Evolutionary conservation across 2,113 vertebrate genomes (phyloP).

Genomic region (Gadus chalcogrammus): DNA sequence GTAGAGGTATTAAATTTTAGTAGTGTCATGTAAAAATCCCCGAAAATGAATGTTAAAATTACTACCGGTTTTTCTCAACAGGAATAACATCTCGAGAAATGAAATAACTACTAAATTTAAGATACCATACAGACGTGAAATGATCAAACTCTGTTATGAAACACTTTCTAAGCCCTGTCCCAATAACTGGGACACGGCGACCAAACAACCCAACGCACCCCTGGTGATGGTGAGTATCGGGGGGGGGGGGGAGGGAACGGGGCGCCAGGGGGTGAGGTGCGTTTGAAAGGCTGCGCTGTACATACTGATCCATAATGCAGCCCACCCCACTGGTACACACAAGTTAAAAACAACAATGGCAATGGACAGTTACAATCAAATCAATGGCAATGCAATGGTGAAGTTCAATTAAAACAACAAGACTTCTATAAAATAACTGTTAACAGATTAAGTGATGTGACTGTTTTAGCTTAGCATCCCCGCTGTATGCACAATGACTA

Average conservation of each 20-base stretch:
- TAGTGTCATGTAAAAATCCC: constrained; percentile 51
- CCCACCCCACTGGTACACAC: constrained; percentile 59
- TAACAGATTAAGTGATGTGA: constrained; percentile 51
- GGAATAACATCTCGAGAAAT: not conserved
- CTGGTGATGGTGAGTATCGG: no score
- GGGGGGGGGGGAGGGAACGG: not conserved
- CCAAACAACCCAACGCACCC: no score
- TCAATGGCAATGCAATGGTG: constrained; percentile 51
- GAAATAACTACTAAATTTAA: constrained; percentile 52
- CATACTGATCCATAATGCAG: constrained; percentile 53
- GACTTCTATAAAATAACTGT: constrained; percentile 46
- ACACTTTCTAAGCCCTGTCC: no score
- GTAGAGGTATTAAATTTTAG: constrained; percentile 73
- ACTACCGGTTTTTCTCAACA: no score
- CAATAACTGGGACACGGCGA: no score
- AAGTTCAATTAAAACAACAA: constrained; percentile 22
- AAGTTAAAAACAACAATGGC: constrained; percentile 52
- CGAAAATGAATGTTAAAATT: no score
- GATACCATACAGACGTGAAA: constrained; percentile 65
- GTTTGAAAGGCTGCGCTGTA: constrained; percentile 57
- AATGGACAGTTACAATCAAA: constrained; percentile 60
- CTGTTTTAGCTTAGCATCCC: constrained; percentile 44
- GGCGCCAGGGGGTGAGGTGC: constrained; percentile 36
- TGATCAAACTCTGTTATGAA: no score
- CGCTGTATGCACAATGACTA: constrained; percentile 50